Percentiles rank a stretch among this genome's conserved stretches.
Evolutionary conservation across 2,113 vertebrate species (phyloP).

Genomic region (Casuarius casuarius): DNA sequence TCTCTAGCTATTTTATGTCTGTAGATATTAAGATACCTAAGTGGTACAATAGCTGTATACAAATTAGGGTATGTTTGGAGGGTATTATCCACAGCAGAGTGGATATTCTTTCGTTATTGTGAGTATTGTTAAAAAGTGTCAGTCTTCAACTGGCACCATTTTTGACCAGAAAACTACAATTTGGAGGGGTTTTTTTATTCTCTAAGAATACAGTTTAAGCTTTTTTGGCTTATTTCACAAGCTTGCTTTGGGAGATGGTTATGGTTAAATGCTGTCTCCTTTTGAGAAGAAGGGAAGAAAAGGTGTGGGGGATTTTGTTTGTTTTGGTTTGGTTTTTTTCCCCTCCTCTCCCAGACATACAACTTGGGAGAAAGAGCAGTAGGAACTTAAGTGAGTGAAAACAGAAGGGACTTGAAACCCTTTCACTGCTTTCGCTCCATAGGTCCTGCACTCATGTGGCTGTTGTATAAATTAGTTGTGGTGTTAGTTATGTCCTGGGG

Average conservation of each 20-base stretch:
- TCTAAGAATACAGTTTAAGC: not conserved
- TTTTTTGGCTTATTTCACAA: not conserved
- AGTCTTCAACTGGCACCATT: not conserved
- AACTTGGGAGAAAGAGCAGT: not conserved
- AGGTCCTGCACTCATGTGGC: not conserved
- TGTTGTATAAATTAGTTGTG: not conserved
- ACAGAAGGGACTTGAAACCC: accelerated
- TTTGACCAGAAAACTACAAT: not conserved
- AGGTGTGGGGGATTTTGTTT: no score
- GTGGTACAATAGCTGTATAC: not conserved
- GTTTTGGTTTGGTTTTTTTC: no score
- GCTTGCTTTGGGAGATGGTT: not conserved
- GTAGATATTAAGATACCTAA: not conserved
- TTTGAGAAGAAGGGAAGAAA: not conserved
- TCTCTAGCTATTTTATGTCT: not conserved
- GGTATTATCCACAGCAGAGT: not conserved
- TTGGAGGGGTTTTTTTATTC: not conserved
- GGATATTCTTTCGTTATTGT: not conserved
- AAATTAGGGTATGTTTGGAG: accelerated
- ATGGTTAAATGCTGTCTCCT: not conserved
- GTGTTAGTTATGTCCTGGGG: not conserved
- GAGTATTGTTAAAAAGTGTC: not conserved
- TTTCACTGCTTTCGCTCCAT: not conserved
- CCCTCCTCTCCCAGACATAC: no score
- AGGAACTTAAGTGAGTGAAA: not conserved